Evolutionary conservation across 2,797 vertebrate genomes (phyloP).

Genomic region (Pangasius macronema): DNA sequence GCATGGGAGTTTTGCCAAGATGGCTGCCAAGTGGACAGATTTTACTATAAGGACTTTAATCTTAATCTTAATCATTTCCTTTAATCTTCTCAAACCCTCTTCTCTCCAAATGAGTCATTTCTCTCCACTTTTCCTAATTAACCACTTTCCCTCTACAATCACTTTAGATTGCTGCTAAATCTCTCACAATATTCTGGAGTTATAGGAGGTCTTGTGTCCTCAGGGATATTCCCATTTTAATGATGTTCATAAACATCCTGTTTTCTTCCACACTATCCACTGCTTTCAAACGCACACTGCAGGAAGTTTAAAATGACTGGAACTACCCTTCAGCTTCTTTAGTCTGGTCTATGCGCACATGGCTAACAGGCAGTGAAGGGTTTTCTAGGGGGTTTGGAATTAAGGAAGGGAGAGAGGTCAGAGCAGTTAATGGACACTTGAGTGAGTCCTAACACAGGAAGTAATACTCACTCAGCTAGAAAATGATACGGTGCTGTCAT

Average conservation of each 20-base stretch:
- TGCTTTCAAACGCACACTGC: not conserved
- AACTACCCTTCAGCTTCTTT: not conserved
- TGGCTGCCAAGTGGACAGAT: not conserved
- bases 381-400: conserved; percentile 1
- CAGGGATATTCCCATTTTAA: conserved; percentile 11
- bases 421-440: not conserved
- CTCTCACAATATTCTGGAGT: conserved; percentile 1
- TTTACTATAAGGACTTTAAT: not conserved
- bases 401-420: not conserved
- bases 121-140: not conserved
- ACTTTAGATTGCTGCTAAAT: not conserved
- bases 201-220: conserved; percentile 5
- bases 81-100: not conserved
- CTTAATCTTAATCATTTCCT: not conserved
- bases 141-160: not conserved
- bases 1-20: conserved; percentile 1
- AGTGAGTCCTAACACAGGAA: conserved; percentile 1
- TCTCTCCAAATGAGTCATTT: conserved; percentile 16
- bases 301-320: not conserved
- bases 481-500: not conserved
- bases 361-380: conserved; percentile 45
- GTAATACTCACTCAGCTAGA: not conserved
- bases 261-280: conserved; percentile 7
- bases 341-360: not conserved
- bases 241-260: not conserved